These are phyloP conservation scores for Argynnis bischoffii DNA, from an alignment of 2,888 invertebrate genomes.

Conservation along the genomic window DNA sequence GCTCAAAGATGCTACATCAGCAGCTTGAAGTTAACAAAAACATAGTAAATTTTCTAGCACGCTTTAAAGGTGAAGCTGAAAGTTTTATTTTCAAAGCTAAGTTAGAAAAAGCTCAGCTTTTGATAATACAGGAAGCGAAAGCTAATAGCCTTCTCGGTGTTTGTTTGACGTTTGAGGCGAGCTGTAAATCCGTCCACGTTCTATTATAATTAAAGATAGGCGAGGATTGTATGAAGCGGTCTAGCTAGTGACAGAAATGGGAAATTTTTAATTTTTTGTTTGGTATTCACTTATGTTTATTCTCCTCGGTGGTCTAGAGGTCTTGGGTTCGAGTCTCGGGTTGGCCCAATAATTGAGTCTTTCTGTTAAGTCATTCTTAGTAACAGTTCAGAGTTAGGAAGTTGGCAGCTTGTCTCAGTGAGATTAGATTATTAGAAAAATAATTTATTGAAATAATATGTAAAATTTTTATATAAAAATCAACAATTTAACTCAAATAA, in stretches of 20 bases:
- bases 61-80: background rate
- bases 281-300: background rate
- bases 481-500: no score
- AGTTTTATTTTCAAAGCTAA: constrained; percentile 10
- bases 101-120: constrained; percentile 21
- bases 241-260: background rate
- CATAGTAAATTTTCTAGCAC: background rate
- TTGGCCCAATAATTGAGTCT: no score
- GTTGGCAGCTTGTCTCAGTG: no score
- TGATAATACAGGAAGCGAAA: constrained; percentile 51
- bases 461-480: no score
- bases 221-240: constrained; percentile 6
- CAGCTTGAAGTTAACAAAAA: background rate
- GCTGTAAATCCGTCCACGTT: constrained; percentile 59
- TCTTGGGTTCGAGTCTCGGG: no score
- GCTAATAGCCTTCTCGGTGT: constrained; percentile 46
- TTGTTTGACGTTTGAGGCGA: constrained; percentile 62
- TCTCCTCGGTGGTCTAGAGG: background rate
- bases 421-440: no score
- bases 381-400: no score
- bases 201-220: constrained; percentile 54
- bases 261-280: background rate
- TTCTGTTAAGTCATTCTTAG: no score
- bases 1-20: no score
- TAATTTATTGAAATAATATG: no score